Conservation (phyloP, 1,140 invertebrate species). For the Monomorium pharaonis region DNA sequence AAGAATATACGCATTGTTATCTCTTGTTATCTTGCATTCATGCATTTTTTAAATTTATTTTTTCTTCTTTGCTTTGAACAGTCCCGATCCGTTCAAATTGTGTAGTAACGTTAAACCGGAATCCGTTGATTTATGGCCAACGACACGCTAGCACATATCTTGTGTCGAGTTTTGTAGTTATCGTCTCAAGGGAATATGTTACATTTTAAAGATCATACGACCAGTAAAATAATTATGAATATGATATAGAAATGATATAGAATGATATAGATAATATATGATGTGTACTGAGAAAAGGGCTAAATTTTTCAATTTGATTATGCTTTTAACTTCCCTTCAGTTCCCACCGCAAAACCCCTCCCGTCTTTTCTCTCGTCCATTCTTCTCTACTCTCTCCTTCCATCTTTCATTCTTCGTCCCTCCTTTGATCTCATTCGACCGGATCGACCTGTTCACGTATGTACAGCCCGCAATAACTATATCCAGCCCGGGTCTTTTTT, state of each 20-base stretch:
- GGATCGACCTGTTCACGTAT: slow-evolving; percentile 72
- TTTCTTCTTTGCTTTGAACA: not conserved
- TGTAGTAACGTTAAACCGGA: not conserved
- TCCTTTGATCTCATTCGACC: slow-evolving; percentile 64
- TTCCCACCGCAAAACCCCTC: not conserved
- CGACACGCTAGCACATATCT: not conserved
- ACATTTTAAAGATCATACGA: not conserved
- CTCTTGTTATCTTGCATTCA: not conserved
- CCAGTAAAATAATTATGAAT: not conserved
- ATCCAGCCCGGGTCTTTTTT: slow-evolving; percentile 62
- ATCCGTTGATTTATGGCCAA: not conserved
- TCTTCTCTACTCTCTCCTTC: slow-evolving; percentile 17
- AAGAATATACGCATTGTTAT: slow-evolving; percentile 17
- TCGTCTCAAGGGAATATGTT: not conserved
- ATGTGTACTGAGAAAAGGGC: no score
- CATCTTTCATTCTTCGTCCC: not conserved
- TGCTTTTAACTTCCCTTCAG: no score
- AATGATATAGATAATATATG: not conserved
- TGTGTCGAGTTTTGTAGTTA: not conserved
- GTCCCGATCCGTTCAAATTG: not conserved
- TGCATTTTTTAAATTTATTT: not conserved
- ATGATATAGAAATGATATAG: no score
- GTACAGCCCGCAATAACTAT: slow-evolving; percentile 70
- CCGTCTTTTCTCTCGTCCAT: not conserved
- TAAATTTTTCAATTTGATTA: no score